Percentiles rank a stretch among this genome's conserved stretches.
These are phyloP conservation scores for Drosophila saltans DNA, from an alignment of 1,140 invertebrate species.

Conservation along the genomic window DNA sequence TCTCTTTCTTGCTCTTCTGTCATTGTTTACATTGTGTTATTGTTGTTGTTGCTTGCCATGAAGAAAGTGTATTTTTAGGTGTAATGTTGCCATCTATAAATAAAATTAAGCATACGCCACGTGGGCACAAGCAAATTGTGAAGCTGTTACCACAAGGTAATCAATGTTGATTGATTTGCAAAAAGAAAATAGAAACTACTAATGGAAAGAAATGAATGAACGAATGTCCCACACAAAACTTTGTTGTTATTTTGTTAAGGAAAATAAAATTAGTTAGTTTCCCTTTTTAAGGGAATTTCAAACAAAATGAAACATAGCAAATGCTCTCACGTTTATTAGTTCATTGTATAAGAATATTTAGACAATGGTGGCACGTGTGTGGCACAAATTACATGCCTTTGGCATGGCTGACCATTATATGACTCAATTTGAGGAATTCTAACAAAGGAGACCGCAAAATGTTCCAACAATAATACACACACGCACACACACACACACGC, in stretches of 20 bases:
- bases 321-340: background rate
- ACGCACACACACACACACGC: conserved; percentile 20
- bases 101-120: conserved; percentile 74
- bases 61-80: conserved; percentile 33
- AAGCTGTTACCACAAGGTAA: conserved; percentile 21
- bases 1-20: conserved; percentile 1
- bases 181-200: background rate
- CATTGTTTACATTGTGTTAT: conserved; percentile 68
- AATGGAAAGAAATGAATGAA: background rate
- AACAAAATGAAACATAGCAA: no score
- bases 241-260: background rate
- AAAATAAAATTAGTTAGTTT: background rate
- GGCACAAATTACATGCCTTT: conserved; percentile 23
- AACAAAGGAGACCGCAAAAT: conserved; percentile 35
- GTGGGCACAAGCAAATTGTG: conserved; percentile 26
- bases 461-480: conserved; percentile 37
- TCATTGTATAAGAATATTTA: conserved; percentile 7
- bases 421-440: conserved; percentile 63
- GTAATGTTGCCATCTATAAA: conserved; percentile 58
- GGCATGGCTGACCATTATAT: conserved; percentile 36
- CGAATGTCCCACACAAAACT: background rate
- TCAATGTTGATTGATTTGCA: conserved; percentile 51
- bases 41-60: conserved; percentile 15
- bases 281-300: background rate
- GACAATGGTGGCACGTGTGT: conserved; percentile 27